Base-by-base conservation (phyloP, 2,797 vertebrate species). In the Malurus leucopterus region DNA sequence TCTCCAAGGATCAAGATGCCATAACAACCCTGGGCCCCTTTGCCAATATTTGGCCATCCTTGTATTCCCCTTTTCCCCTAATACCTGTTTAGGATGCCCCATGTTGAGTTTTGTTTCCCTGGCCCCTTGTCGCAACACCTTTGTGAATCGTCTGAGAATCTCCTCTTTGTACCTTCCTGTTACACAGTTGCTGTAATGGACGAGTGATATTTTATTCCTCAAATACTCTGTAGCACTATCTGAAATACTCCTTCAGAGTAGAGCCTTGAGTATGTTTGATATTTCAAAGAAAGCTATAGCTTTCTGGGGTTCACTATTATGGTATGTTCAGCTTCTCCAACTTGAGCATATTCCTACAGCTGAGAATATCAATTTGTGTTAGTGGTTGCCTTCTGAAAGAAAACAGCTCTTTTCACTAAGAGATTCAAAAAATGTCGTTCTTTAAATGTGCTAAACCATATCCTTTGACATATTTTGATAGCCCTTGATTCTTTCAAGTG, bases 21-120 rank as follows among this genome's bases (percentile, higher is more conserved):
- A 1, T 85, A 73, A 29, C 10, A 62, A 30, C 7, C 23, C 4
- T 27, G 20, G 26, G 6, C 21, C 10, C 20, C 8, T 86, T 83
- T 75, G 15, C 24, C 8, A 13, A 0, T 69, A 2, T 78, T 72
- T 78, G 23, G 34, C 16, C 10, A 26, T 11, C 14, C 15, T 72
- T 4, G 30, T 0, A 0, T 49, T 58, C 27, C 8, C 10, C 24
- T 53, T 82, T 61, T 34, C 26, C 8, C 8, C 16, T 16, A 13
- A 27, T 38, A 14, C 13, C 27, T 74, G 0, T 2, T 29, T 74
- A 68, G 50, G 29, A 24, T 76, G 82, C 50, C 27, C 16, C 11
- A 7, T 0, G 1, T 50, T 29, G 32, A 27, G 14, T 6, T 75
- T 84, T 62, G 46, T 80, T 34, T 71, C 41, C 2, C 1, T 41